Conservation (phyloP, 2,113 vertebrate species). For the Nibea coibor region DNA sequence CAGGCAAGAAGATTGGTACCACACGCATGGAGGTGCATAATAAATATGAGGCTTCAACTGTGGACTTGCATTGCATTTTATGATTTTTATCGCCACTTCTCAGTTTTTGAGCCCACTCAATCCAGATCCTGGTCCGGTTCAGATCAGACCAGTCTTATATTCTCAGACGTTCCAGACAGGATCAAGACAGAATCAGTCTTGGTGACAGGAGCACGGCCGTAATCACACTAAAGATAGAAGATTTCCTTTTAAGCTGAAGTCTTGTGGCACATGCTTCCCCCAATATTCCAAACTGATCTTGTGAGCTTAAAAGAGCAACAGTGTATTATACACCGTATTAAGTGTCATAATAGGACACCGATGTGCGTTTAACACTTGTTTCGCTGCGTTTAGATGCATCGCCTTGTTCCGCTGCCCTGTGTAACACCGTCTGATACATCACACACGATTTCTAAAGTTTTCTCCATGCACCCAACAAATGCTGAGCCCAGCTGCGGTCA, state of each 20-base stretch:
- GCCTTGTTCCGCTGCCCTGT: neutral
- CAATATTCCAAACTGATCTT: neutral
- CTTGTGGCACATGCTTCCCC: neutral
- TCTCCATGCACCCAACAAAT: neutral
- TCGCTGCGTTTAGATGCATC: neutral
- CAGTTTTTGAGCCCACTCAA: neutral
- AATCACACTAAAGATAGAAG: neutral
- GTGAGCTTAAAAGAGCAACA: neutral
- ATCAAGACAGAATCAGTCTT: slow-evolving; percentile 2
- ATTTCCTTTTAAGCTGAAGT: slow-evolving; percentile 11
- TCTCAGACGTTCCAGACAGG: slow-evolving; percentile 1
- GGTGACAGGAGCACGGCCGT: neutral
- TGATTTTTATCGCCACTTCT: neutral
- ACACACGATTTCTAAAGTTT: neutral
- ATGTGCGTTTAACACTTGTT: neutral
- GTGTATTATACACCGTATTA: neutral
- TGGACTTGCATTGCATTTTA: neutral
- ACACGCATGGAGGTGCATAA: too few species aligned
- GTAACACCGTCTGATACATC: too few species aligned
- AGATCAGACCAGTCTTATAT: slow-evolving; percentile 9
- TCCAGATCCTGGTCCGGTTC: neutral
- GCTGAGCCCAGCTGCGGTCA: slow-evolving; percentile 2
- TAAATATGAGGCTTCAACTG: too few species aligned
- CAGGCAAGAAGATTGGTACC: too few species aligned
- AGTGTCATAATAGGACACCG: neutral